Conservation (phyloP, 2,113 vertebrate species). For the Alexandromys fortis region DNA sequence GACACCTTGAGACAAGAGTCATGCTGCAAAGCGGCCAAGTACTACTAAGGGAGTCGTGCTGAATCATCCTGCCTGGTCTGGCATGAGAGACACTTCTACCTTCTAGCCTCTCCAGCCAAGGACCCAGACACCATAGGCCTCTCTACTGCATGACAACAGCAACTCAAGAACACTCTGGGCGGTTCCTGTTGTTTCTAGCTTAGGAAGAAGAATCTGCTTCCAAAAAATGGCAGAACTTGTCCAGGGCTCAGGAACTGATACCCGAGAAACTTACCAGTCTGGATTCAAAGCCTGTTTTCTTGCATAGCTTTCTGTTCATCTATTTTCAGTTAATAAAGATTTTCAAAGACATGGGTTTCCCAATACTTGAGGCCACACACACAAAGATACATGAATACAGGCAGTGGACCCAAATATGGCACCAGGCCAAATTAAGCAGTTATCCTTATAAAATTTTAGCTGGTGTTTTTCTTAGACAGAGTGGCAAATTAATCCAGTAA, state of each 20-base stretch:
- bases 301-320: constrained; percentile 2
- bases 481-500: not conserved
- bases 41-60: not conserved
- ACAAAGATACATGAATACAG: not conserved
- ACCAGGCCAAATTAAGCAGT: not conserved
- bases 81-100: not conserved
- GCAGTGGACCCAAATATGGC: not conserved
- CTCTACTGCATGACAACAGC: not conserved
- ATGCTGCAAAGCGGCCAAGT: not conserved
- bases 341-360: not conserved
- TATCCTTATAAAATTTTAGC: not conserved
- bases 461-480: not conserved
- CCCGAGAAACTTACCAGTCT: not conserved
- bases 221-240: constrained; percentile 22
- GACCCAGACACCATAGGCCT: not conserved
- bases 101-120: not conserved
- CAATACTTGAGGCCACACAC: not conserved
- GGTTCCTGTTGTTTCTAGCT: not conserved
- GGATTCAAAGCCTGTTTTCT: constrained; percentile 20
- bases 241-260: not conserved
- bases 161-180: not conserved
- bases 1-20: not conserved
- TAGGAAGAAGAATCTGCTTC: not conserved
- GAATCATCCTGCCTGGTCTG: not conserved
- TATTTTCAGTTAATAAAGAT: constrained; percentile 14